Percentiles rank a stretch among this genome's conserved stretches.
Conservation (phyloP, 2,888 invertebrate species). For the Halocaridina rubra region DNA sequence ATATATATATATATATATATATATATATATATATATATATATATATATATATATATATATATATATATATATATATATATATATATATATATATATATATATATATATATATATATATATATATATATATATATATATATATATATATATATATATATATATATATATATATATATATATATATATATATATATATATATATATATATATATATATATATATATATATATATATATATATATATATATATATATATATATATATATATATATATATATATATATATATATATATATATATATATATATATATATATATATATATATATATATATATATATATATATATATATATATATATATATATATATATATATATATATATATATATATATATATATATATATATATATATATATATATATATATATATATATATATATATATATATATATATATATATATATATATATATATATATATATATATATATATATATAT, state of each 20-base stretch:
- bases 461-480: too few relatives aligned
- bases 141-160: neutral
- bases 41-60: neutral
- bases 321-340: neutral
- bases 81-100: neutral
- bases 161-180: too few relatives aligned
- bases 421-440: too few relatives aligned
- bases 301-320: constrained; percentile 4
- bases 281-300: constrained; percentile 8
- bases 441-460: too few relatives aligned
- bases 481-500: too few relatives aligned
- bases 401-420: too few relatives aligned
- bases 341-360: constrained; percentile 6
- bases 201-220: too few relatives aligned
- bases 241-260: neutral
- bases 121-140: neutral
- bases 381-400: constrained; percentile 16
- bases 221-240: neutral
- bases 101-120: neutral
- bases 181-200: too few relatives aligned
- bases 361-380: constrained; percentile 17
- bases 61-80: neutral
- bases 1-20: neutral
- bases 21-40: neutral
- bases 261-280: neutral